Percentiles rank a stretch among this genome's conserved stretches.
These are phyloP conservation scores for Serripes groenlandicus DNA, from an alignment of 2,888 invertebrate genomes.

Conservation along the genomic window DNA sequence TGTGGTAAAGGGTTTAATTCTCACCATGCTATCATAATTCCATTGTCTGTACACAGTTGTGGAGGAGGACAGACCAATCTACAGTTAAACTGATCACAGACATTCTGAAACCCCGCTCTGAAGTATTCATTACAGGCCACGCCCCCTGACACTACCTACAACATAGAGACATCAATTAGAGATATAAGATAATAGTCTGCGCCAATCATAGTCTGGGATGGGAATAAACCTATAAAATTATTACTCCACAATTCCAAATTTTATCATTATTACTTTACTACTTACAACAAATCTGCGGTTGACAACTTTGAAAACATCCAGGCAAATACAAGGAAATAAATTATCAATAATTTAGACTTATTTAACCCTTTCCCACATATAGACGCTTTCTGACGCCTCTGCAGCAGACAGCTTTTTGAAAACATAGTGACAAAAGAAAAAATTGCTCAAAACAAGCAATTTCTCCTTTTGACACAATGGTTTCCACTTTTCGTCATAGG, in stretches of 20 bases:
- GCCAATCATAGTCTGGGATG: not conserved
- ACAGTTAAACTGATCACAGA: slow-evolving; percentile 89
- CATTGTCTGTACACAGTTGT: slow-evolving; percentile 97
- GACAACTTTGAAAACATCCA: too few species aligned
- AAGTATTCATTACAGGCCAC: slow-evolving; percentile 97
- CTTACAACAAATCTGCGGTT: too few species aligned
- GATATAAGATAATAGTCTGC: not conserved
- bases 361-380: too few species aligned
- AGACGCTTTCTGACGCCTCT: too few species aligned
- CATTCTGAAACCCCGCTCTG: slow-evolving; percentile 89
- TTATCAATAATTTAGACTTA: too few species aligned
- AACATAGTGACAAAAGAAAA: too few species aligned
- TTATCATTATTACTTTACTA: not conserved
- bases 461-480: too few species aligned
- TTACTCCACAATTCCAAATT: not conserved
- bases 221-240: not conserved
- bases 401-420: too few species aligned
- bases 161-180: too few species aligned
- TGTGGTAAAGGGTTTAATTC: slow-evolving; percentile 37
- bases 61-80: slow-evolving; percentile 92
- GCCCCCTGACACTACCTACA: slow-evolving; percentile 96
- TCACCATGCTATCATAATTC: slow-evolving; percentile 98
- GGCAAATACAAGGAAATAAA: too few species aligned
- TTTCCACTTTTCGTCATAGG: too few species aligned
- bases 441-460: too few species aligned